These are phyloP conservation scores for Cygnus olor DNA, from an alignment of 2,797 vertebrate species.

Conservation along the genomic window DNA sequence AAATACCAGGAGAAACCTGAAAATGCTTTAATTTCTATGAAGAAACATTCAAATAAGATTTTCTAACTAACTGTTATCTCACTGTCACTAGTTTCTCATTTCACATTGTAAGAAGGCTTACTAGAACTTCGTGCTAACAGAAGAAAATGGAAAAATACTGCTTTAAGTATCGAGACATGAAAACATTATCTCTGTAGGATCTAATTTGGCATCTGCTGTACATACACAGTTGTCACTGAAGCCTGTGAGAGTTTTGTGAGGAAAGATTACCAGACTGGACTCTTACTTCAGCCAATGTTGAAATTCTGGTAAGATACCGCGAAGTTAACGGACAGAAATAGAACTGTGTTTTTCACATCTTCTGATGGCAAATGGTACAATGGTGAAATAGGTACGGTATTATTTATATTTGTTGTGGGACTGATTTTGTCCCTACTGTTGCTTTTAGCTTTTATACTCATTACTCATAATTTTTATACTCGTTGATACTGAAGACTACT, in stretches of 20 bases:
- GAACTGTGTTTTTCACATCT: neutral
- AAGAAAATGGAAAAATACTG: neutral
- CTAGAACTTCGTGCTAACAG: neutral
- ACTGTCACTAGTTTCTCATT: neutral
- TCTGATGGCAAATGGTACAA: neutral
- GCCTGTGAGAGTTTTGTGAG: neutral
- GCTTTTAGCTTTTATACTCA: neutral
- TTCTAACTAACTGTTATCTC: neutral
- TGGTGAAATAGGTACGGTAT: fast-evolving
- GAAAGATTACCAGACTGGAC: neutral
- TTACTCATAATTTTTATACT: neutral
- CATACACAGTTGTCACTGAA: neutral
- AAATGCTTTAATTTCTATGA: neutral
- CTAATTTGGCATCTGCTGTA: neutral
- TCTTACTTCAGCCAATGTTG: neutral
- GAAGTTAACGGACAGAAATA: neutral
- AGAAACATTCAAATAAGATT: neutral
- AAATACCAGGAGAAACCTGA: neutral
- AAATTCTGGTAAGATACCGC: neutral
- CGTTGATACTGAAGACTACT: neutral
- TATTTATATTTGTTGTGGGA: neutral
- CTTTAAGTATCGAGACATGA: neutral
- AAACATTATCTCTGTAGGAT: neutral
- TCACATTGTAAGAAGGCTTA: neutral
- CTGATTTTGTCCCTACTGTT: neutral